Evolutionary conservation across 2,797 vertebrate genomes (phyloP).

Genomic region (Siniperca obscura): DNA sequence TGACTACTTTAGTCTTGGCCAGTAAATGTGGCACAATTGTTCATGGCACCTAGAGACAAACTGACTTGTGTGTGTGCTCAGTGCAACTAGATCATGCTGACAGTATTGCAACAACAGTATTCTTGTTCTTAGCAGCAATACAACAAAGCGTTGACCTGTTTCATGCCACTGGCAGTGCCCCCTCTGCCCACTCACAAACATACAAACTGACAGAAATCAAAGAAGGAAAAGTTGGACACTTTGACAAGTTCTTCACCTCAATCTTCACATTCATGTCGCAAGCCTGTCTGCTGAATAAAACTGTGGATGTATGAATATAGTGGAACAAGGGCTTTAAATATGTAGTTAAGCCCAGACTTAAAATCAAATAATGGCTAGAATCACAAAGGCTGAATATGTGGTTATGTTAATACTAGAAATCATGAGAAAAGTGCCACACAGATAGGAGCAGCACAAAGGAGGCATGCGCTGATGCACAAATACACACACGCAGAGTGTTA

Average conservation of each 20-base stretch:
- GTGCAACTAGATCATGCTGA: slow-evolving; percentile 35
- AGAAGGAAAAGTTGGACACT: not conserved
- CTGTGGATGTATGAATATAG: not conserved
- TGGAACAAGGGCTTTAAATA: not conserved
- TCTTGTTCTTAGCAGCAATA: slow-evolving; percentile 46
- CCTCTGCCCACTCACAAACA: slow-evolving; percentile 1
- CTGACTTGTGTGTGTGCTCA: not conserved
- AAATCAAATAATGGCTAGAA: not conserved
- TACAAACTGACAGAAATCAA: not conserved
- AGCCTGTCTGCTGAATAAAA: slow-evolving; percentile 12
- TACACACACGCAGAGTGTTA: slow-evolving; percentile 19
- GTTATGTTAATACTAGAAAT: slow-evolving; percentile 8
- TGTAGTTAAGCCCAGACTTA: not conserved
- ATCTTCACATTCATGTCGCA: slow-evolving; percentile 10
- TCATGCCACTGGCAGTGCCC: slow-evolving; percentile 18
- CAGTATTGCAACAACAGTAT: slow-evolving; percentile 48
- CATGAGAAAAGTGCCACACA: slow-evolving; percentile 19
- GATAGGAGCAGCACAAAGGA: slow-evolving; percentile 15
- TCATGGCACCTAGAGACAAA: slow-evolving; percentile 29
- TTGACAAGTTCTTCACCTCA: slow-evolving; percentile 19
- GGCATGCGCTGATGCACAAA: not conserved
- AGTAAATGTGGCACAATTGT: slow-evolving; percentile 36
- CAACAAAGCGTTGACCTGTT: slow-evolving; percentile 53
- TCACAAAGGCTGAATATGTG: slow-evolving; percentile 3
- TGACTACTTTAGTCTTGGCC: slow-evolving; percentile 32